Evolutionary conservation across 2,113 vertebrate species (phyloP), one percentile per base, ranked within the genome.

Genomic region (Apteryx owenii): DNA sequence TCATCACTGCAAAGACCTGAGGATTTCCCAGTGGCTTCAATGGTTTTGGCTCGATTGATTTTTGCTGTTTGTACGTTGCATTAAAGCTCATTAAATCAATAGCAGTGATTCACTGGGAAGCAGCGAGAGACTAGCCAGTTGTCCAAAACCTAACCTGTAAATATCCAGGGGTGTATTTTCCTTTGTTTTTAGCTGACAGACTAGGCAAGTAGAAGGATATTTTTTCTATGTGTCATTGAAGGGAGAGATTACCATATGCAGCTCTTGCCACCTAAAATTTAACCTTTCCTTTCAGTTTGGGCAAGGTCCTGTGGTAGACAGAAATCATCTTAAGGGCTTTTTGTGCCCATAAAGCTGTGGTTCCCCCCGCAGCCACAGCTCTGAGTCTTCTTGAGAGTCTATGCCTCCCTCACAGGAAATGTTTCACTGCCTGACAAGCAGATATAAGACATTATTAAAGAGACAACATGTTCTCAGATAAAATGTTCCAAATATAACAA

Each of bases 401-500:
- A 31, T 22, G 18, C 12, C 18, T 40, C 82, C 69, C 33, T 93
- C 5, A 15, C 70, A 92, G 72, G 86, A 95, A 82, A 5, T 21
- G 42, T 95, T 64, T 65, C 20, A 38, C 50, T 56, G 66, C 88
- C 58, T 78, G 82, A 85, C 64, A 70, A 76, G 40, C 38, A 89
- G 53, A 90, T 82, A 73, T 50, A 83, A 95, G 73, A 40, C 70
- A 71, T 33, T 53, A 29, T 65, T 54, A 85, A 68, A 76, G 54
- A 95, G 71, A 83, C 79, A 88, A 78, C 64, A 28, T 83, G 38
- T 85, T 95, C 87, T 90, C 70, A 95, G 71, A 92, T 89, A 92
- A 92, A 95, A 80, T 72, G 36, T 96, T 97, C 94, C 88, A 93
- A 96, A 81, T 90, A 79, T 82, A 97, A 87, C 90, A 96, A 83